A percentile compares a stretch with the other conserved stretches of the same genome.
Conservation (phyloP, 2,113 vertebrate species). For the Myiopsitta monachus region DNA sequence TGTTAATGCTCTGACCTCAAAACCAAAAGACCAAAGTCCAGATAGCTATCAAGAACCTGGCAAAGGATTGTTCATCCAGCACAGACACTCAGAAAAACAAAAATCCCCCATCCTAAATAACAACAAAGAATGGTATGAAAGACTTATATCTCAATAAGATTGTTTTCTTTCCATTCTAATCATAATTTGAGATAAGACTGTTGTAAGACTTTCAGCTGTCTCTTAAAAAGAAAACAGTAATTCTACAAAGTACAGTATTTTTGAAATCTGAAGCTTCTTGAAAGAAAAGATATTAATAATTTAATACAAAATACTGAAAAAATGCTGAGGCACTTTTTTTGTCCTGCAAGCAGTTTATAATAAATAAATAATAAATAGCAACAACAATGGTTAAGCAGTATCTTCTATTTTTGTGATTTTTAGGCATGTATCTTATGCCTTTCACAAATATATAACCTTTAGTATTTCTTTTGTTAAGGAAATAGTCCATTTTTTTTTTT, state of each 20-base stretch:
- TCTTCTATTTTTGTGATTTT: not conserved
- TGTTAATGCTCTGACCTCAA: conserved; percentile 30
- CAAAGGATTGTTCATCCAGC: not conserved
- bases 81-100: not conserved
- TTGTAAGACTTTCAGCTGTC: not conserved
- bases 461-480: not conserved
- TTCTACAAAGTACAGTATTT: not conserved
- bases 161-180: not conserved
- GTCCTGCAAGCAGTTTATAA: not conserved
- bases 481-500: not conserved
- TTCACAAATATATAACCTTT: not conserved
- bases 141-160: not conserved
- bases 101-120: not conserved
- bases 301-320: not conserved
- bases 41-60: not conserved
- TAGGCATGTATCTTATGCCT: not conserved
- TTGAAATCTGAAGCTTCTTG: not conserved
- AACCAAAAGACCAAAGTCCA: conserved; percentile 24
- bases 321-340: not conserved
- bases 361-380: not conserved
- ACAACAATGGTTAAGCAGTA: not conserved
- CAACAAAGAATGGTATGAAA: not conserved
- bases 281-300: not conserved
- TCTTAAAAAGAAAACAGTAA: not conserved
- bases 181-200: not conserved